Conservation (phyloP, 2,797 vertebrate species). For the Enteromius anoplus region DNA sequence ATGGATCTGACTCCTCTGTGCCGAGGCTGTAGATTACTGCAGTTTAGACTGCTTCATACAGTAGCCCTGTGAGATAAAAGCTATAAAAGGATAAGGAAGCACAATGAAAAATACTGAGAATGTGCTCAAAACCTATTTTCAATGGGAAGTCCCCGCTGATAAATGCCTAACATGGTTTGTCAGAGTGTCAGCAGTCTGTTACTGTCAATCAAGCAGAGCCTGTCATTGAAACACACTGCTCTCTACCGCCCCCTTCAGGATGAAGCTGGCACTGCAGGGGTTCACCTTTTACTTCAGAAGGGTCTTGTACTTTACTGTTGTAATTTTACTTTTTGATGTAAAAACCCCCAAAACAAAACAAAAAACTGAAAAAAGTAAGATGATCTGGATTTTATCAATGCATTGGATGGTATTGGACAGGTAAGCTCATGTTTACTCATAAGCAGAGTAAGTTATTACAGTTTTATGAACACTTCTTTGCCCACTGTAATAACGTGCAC, state of each 20-base stretch:
- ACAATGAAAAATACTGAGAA: slow-evolving; percentile 64
- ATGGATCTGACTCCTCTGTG: slow-evolving; percentile 71
- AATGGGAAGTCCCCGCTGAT: slow-evolving; percentile 70
- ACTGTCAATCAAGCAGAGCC: slow-evolving; percentile 61
- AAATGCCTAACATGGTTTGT: slow-evolving; percentile 47
- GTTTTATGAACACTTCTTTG: neutral
- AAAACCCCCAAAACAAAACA: no score
- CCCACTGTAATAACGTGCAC: neutral
- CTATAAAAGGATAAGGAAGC: slow-evolving; percentile 67
- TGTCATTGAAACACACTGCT: slow-evolving; percentile 64
- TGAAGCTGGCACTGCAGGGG: slow-evolving; percentile 49
- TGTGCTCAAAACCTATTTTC: slow-evolving; percentile 74
- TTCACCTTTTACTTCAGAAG: neutral
- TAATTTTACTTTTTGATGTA: neutral
- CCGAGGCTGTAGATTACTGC: slow-evolving; percentile 45
- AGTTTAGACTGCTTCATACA: neutral
- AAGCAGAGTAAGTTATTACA: neutral
- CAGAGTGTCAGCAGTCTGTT: slow-evolving; percentile 25
- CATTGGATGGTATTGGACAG: neutral
- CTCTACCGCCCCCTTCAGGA: slow-evolving; percentile 77
- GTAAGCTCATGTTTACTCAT: neutral
- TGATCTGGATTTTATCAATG: neutral
- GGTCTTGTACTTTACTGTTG: neutral
- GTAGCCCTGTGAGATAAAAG: slow-evolving; percentile 68
- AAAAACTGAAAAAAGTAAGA: neutral